Evolutionary conservation across 2,888 invertebrate species (phyloP).

Genomic region (Megastigmus dorsalis): DNA sequence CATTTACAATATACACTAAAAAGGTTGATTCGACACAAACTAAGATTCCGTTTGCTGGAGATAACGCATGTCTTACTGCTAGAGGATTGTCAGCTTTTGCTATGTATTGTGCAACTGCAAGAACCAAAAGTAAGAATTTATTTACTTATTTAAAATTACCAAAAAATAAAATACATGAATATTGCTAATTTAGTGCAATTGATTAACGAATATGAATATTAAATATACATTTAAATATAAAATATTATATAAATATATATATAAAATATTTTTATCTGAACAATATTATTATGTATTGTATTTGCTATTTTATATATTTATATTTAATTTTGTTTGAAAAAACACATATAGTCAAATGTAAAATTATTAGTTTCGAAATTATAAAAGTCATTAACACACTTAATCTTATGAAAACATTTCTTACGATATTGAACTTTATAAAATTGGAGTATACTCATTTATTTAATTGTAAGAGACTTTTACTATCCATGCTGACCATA

Average conservation of each 20-base stretch:
- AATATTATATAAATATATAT: neutral
- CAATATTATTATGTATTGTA: neutral
- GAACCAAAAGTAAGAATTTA: slow-evolving; percentile 67
- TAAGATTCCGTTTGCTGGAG: slow-evolving; percentile 53
- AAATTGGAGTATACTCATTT: no score
- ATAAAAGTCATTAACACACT: no score
- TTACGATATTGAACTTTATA: no score
- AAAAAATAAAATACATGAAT: no score
- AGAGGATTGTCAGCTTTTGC: slow-evolving; percentile 62
- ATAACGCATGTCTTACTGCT: slow-evolving; percentile 23
- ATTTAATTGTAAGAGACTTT: no score
- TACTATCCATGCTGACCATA: no score
- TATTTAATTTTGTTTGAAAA: no score
- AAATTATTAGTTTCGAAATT: no score
- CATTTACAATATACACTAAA: neutral
- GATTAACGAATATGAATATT: neutral
- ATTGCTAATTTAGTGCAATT: neutral
- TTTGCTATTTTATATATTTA: neutral
- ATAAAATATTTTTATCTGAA: neutral
- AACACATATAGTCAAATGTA: no score
- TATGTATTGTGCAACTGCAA: slow-evolving; percentile 69
- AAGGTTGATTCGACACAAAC: slow-evolving; percentile 45
- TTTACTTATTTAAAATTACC: neutral
- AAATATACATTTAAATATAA: neutral
- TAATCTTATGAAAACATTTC: no score